These are phyloP conservation scores for Brachionus asplanchnoidis DNA, from an alignment of 1,140 invertebrate genomes.

Conservation along the genomic window DNA sequence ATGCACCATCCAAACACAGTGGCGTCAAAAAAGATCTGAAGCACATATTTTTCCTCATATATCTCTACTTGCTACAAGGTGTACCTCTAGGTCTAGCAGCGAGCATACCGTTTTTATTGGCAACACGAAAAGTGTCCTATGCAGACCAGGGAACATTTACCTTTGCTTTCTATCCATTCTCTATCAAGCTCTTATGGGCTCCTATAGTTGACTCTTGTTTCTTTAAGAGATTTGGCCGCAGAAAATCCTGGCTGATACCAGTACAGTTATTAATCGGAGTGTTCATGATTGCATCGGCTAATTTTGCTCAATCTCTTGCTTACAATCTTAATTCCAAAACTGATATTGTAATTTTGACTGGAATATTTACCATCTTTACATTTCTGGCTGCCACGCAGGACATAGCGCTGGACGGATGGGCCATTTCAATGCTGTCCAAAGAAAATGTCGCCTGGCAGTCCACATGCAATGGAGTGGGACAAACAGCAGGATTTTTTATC, in stretches of 20 bases:
- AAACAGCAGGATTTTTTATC: conserved; percentile 93
- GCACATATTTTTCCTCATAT: conserved; percentile 63
- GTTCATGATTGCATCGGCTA: conserved; percentile 45
- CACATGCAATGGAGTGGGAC: conserved; percentile 97
- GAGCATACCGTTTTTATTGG: conserved; percentile 88
- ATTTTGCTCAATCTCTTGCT: conserved; percentile 49
- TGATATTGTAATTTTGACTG: neutral
- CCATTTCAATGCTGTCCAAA: conserved; percentile 68
- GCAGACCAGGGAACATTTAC: conserved; percentile 87
- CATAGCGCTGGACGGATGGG: conserved; percentile 65
- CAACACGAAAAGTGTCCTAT: conserved; percentile 81
- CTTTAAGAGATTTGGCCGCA: conserved; percentile 72
- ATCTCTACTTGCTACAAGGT: conserved; percentile 86
- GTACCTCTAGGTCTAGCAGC: conserved; percentile 84
- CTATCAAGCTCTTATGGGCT: conserved; percentile 93
- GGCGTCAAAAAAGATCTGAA: conserved; percentile 26
- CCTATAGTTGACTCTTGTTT: conserved; percentile 92
- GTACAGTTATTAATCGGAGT: conserved; percentile 69
- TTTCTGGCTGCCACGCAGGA: conserved; percentile 97
- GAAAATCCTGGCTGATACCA: conserved; percentile 95
- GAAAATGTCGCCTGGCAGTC: conserved; percentile 95
- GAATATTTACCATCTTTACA: conserved; percentile 80
- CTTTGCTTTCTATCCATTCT: conserved; percentile 94
- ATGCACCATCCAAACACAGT: neutral
- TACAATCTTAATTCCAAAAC: neutral